Evolutionary conservation across 2,888 invertebrate genomes (phyloP).

Genomic region (Athalia circularis): DNA sequence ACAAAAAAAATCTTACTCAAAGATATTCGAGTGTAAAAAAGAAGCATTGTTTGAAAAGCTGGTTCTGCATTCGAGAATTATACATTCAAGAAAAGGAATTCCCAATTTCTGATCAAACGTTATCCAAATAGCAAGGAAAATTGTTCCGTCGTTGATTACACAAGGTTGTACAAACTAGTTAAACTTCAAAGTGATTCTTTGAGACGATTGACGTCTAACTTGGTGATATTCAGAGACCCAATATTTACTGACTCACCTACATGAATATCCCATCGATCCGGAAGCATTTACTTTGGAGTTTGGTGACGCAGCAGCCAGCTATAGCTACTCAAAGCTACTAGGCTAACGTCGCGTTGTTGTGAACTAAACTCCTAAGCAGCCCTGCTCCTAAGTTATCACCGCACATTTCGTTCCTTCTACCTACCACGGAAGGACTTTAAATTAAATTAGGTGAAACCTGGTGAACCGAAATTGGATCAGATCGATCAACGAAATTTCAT

Average conservation of each 20-base stretch:
- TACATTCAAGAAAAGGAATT: background rate
- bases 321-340: too few species aligned
- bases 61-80: background rate
- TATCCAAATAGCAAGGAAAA: slow-evolving; percentile 25
- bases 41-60: too few species aligned
- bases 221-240: slow-evolving; percentile 25
- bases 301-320: too few species aligned
- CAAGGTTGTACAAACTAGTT: background rate
- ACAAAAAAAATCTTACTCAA: too few species aligned
- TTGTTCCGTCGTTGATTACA: background rate
- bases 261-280: background rate
- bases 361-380: slow-evolving; percentile 9
- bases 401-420: background rate
- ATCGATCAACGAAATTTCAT: background rate
- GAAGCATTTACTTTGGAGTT: too few species aligned
- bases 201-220: slow-evolving; percentile 24
- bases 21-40: too few species aligned
- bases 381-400: background rate
- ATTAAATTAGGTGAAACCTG: slow-evolving; percentile 9
- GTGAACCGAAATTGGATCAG: slow-evolving; percentile 1
- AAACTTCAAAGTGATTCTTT: slow-evolving; percentile 1
- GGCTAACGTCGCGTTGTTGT: background rate
- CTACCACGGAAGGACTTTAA: background rate
- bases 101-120: slow-evolving; percentile 30
- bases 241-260: slow-evolving; percentile 35